phyloP scores from a whole-genome alignment of 2,113 vertebrate species.

The Enhydra lutris region DNA sequence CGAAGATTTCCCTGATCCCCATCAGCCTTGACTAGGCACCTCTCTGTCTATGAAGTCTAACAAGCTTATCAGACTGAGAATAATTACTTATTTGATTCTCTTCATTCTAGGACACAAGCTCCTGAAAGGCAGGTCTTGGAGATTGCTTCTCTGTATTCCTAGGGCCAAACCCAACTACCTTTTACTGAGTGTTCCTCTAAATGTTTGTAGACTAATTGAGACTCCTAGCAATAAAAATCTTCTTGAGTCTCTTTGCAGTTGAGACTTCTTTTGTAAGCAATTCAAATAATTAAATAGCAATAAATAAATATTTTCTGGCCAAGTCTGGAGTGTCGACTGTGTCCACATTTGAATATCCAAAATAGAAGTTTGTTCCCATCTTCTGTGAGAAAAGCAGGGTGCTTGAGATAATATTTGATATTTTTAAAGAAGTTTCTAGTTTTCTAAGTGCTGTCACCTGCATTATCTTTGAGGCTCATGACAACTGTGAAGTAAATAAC shows the following conservation, averaged over 20 bases:
- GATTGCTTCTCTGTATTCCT: background rate
- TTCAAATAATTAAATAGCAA: conserved; percentile 1
- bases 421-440: conserved; percentile 52
- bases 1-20: background rate
- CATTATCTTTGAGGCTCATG: conserved; percentile 41
- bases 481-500: conserved; percentile 61
- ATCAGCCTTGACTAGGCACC: background rate
- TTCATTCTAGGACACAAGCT: background rate
- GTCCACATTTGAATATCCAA: background rate
- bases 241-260: background rate
- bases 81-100: background rate
- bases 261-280: background rate
- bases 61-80: background rate
- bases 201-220: background rate
- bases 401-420: conserved; percentile 35
- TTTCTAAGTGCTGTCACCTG: conserved; percentile 42
- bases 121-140: background rate
- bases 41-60: background rate
- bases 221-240: background rate
- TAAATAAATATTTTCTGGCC: background rate
- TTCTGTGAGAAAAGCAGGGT: background rate
- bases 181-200: background rate
- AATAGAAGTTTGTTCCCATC: conserved; percentile 8
- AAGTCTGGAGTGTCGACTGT: background rate
- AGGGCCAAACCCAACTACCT: background rate